Base-by-base conservation (phyloP, 2,113 vertebrate genomes). In the Pedetes capensis region DNA sequence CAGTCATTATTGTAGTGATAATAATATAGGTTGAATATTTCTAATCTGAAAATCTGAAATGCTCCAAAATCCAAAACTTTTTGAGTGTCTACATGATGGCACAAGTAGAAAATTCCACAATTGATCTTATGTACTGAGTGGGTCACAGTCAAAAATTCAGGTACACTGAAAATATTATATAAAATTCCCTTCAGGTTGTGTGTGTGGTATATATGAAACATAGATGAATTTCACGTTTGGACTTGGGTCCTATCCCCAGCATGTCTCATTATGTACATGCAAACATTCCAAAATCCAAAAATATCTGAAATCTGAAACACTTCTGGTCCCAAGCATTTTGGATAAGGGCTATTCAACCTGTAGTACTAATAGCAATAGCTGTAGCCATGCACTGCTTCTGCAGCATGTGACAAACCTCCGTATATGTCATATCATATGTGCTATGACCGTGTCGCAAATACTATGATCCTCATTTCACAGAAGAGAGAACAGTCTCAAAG, bases 351-450 rank as follows among this genome's bases (percentile, higher is more conserved):
- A 25, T 39, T 80, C 20, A 18, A 4, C 34, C 5, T 55, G 47
- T 57, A 57, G 23, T 51, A 34, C n/a, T 25, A 17, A 44, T 2
- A 78, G 61, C 66, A 18, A 1, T 20, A n/a, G 22, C 2, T 22
- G 20, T 4, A 8, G 17, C 79, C 29, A 6, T 1, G 5, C 32
- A 5, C 1, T 2, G 22, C 9, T 3, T 63, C 55, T 61, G 69
- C 34, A 0, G 3, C 4, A 27, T 49, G 3, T 10, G 13, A 64
- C 10, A 17, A 49, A 0, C 4, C 63, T 89, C 39, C 66, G 1
- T 14, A 1, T 10, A 3, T 2, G 17, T 29, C 17, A 3, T 13
- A 20, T 64, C 12, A 0, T 25, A 42, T 74, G 44, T 32, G 53
- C 61, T 59, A 0, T n/a, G 34, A 37, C 1, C 59, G 1, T 1